phyloP scores from a whole-genome alignment of 2,113 vertebrate genomes.

The Neodontobutis hainanensis region DNA sequence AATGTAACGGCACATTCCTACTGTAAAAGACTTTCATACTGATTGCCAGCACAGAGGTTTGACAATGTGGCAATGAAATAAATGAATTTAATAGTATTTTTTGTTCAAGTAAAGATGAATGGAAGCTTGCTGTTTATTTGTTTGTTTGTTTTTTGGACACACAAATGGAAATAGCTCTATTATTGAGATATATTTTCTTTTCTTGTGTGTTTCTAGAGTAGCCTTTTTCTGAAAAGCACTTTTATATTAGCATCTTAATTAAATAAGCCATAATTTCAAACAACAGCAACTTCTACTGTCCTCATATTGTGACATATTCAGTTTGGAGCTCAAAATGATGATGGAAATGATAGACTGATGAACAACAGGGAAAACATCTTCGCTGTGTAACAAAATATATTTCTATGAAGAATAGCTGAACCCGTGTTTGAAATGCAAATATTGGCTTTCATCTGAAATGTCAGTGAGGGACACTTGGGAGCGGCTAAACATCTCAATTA shows the following conservation, averaged over 20 bases:
- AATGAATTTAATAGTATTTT: constrained; percentile 1
- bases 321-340: constrained; percentile 58
- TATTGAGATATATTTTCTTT: too few relatives aligned
- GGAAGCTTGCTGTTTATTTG: too few relatives aligned
- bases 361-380: constrained; percentile 55
- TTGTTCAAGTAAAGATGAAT: constrained; percentile 2
- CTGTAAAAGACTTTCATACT: constrained; percentile 10
- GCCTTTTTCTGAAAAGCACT: too few relatives aligned
- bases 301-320: constrained; percentile 36
- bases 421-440: constrained; percentile 78
- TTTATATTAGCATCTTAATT: neutral
- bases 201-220: too few relatives aligned
- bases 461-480: constrained; percentile 57
- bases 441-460: constrained; percentile 60
- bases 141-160: too few relatives aligned
- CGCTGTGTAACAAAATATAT: constrained; percentile 13
- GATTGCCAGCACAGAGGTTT: neutral
- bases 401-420: constrained; percentile 55
- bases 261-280: neutral
- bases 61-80: neutral
- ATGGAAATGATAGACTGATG: constrained; percentile 47
- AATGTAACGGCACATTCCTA: constrained; percentile 39
- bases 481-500: constrained; percentile 71
- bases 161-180: too few relatives aligned
- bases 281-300: neutral